Conservation (phyloP, 2,113 vertebrate genomes). For the Catagonus wagneri region DNA sequence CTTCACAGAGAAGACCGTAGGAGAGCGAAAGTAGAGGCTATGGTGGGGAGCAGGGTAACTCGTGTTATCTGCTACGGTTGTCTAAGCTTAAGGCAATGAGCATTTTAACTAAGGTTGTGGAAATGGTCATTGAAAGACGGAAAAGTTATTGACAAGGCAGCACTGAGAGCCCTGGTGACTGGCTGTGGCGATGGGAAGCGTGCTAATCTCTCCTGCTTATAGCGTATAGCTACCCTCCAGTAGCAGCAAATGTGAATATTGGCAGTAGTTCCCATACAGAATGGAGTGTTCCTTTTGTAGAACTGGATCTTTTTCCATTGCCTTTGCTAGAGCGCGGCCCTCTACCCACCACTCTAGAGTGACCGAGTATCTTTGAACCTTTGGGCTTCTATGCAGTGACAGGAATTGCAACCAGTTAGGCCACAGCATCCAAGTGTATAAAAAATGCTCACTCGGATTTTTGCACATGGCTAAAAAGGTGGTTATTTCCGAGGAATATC, state of each 20-base stretch:
- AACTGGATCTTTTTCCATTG: slow-evolving; percentile 7
- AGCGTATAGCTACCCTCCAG: not conserved
- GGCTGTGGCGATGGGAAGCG: not conserved
- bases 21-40: not conserved
- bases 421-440: not conserved
- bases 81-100: not conserved
- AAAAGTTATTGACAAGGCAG: not conserved
- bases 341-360: not conserved
- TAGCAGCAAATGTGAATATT: slow-evolving; percentile 13
- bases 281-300: not conserved
- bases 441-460: slow-evolving; percentile 40
- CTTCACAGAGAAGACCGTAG: not conserved
- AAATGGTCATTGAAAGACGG: slow-evolving; percentile 5
- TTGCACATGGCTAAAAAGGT: not conserved
- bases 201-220: slow-evolving; percentile 12
- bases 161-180: not conserved
- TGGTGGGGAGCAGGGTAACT: not conserved
- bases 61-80: not conserved
- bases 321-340: not conserved
- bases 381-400: not conserved
- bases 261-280: not conserved
- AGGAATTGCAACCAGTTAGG: not conserved
- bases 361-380: not conserved
- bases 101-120: not conserved
- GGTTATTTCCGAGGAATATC: not conserved